Conservation (phyloP, 64 coral and sea anemone species). For the Dendrophyllia cribrosa region DNA sequence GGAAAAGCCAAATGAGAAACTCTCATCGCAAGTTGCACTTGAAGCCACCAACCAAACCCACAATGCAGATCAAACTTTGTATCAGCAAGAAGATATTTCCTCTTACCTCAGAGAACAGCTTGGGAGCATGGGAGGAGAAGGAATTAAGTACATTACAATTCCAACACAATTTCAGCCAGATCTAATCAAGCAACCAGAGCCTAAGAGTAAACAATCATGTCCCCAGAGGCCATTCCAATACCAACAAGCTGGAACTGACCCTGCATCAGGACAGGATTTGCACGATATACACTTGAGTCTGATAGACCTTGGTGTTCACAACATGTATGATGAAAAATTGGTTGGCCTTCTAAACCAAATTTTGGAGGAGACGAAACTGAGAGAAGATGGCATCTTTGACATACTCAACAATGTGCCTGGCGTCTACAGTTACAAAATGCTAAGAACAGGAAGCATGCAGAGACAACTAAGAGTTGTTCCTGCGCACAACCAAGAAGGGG, state of each 20-base stretch:
- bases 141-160: slow-evolving; percentile 23
- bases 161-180: background rate
- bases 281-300: slow-evolving; percentile 29
- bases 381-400: slow-evolving; percentile 41
- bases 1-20: slow-evolving; percentile 12
- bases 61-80: background rate
- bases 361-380: slow-evolving; percentile 31
- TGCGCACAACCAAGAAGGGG: slow-evolving; percentile 7
- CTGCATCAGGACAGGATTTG: slow-evolving; percentile 35
- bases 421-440: slow-evolving; percentile 47
- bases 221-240: slow-evolving; percentile 32
- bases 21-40: background rate
- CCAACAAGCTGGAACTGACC: slow-evolving; percentile 21
- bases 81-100: slow-evolving; percentile 32
- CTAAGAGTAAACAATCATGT: background rate
- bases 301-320: slow-evolving; percentile 49
- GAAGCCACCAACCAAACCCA: background rate
- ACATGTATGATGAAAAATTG: slow-evolving; percentile 39
- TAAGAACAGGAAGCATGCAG: slow-evolving; percentile 47
- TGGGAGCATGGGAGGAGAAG: slow-evolving; percentile 12
- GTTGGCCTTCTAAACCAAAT: slow-evolving; percentile 40
- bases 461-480: slow-evolving; percentile 34
- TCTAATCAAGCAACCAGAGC: background rate
- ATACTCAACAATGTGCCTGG: slow-evolving; percentile 22
- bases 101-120: slow-evolving; percentile 8